Evolutionary conservation across 92 coral and sea anemone species (phyloP), one percentile per base, ranked within the genome.

Genomic region (Siderastrea siderea): DNA sequence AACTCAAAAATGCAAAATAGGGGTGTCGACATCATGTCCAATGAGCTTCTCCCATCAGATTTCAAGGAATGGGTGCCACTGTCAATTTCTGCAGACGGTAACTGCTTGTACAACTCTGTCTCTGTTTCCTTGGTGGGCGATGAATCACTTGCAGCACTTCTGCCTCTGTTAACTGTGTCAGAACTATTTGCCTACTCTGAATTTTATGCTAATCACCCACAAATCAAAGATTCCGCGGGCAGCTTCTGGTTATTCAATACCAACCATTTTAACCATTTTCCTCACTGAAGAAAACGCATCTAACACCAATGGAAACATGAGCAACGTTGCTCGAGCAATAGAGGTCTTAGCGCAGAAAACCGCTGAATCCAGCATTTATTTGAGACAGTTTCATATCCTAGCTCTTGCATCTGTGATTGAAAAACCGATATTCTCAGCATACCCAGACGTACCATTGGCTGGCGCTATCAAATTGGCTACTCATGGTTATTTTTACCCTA

Each of bases 381-480:
- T 88, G 6, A 60, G 87, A 38, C 74, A 55, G 4, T 88, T 88
- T 65, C 57, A 43, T 59, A 63, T 88, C 50, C 78, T 88, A 0
- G 87, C 88, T 38, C 88, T 88, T 3, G 79, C 91, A 67, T 82
- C 88, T 17, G 91, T 88, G 47, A 44, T 81, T 61, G 68, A 59
- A 46, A 67, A 66, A 50, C 91, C 91, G 46, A 73, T 88, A n/a
- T 75, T 48, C 70, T 72, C 91, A 11, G 83, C 65, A 59, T 88
- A 88, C 55, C 91, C 87, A 3, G 87, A 88, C 50, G 74, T 88
- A 44, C 68, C 53, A 6, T 51, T 75, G 3, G 61, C 78, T 3
- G 3, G 8, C 6, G 12, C 61, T 4, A 53, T 74, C 52, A 74
- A 74, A 51, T 4, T 7, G 78, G 62, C 78, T 5, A 12, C 4